A percentile compares a stretch with the other conserved stretches of the same genome.
Conservation (phyloP, 1,140 invertebrate genomes). For the Heliconius eleuchia region DNA sequence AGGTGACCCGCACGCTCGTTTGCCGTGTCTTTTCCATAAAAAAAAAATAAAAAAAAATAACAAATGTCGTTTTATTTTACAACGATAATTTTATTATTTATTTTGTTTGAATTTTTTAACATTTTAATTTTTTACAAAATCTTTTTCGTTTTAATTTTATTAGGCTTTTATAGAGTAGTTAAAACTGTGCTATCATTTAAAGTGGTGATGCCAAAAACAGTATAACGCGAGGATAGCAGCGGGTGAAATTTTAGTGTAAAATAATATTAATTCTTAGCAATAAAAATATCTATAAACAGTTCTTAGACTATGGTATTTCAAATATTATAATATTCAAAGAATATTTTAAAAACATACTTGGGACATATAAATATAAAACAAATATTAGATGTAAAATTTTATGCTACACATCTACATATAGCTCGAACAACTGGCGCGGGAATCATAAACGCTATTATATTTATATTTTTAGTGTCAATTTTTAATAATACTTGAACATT, state of each 20-base stretch:
- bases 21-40: too few relatives aligned
- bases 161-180: too few relatives aligned
- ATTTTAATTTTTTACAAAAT: too few relatives aligned
- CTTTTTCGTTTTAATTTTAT: too few relatives aligned
- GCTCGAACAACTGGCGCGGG: background rate
- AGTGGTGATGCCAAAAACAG: too few relatives aligned
- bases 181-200: too few relatives aligned
- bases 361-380: background rate
- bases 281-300: background rate
- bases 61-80: too few relatives aligned
- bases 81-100: too few relatives aligned
- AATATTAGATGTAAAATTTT: conserved; percentile 7
- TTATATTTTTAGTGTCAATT: background rate
- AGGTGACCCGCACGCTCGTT: too few relatives aligned
- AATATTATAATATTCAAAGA: background rate
- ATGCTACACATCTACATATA: background rate
- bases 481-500: background rate
- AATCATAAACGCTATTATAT: background rate
- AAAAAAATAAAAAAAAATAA: too few relatives aligned
- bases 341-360: background rate
- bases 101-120: too few relatives aligned
- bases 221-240: too few relatives aligned
- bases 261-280: background rate
- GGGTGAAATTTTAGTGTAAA: background rate
- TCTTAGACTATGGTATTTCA: background rate